These are phyloP conservation scores for Buteo buteo DNA, from an alignment of 2,113 vertebrate genomes.

Conservation along the genomic window DNA sequence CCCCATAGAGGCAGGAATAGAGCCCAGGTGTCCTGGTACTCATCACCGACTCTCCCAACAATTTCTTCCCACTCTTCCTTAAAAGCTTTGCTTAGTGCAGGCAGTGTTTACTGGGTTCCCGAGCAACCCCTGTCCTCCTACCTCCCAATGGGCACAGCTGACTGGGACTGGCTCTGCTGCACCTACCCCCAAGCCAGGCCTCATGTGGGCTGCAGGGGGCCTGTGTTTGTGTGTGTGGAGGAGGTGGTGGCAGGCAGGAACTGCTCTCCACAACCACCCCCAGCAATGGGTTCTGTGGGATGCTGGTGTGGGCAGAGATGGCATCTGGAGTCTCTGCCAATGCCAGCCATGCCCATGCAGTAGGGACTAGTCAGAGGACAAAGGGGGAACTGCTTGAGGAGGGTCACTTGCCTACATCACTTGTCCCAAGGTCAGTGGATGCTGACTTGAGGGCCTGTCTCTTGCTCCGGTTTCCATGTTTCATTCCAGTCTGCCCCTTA, in stretches of 20 bases:
- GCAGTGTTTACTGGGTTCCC: background rate
- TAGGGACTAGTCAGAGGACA: background rate
- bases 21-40: background rate
- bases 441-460: conserved; percentile 94
- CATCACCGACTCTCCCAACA: background rate
- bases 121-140: background rate
- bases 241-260: background rate
- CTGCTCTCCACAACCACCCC: background rate
- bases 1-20: background rate
- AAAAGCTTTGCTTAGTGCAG: background rate
- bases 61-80: background rate
- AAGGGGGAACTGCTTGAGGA: background rate
- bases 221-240: too few relatives aligned
- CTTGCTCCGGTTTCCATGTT: conserved; percentile 89
- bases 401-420: conserved; percentile 86
- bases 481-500: conserved; percentile 87
- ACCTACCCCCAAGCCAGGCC: too few relatives aligned
- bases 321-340: background rate
- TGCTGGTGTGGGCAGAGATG: background rate
- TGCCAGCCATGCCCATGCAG: accelerated
- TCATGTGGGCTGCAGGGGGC: accelerated
- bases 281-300: background rate
- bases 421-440: conserved; percentile 93
- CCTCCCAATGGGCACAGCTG: background rate
- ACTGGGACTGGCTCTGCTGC: background rate